Percentiles rank a stretch among this genome's conserved stretches.
These are phyloP conservation scores for Uloborus diversus DNA, from an alignment of 1,140 invertebrate species.

Conservation along the genomic window DNA sequence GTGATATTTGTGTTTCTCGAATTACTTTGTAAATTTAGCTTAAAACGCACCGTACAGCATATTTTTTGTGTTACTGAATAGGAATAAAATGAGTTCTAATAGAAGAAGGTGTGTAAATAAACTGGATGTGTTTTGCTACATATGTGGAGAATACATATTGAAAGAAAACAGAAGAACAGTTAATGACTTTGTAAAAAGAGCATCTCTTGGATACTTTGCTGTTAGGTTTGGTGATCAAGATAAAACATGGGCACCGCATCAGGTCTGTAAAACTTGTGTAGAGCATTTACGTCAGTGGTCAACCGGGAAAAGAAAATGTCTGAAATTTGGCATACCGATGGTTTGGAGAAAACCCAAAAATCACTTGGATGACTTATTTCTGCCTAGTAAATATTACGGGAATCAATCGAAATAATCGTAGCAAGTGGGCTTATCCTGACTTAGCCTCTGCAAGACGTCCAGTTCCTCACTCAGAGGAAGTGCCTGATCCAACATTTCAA, in stretches of 20 bases:
- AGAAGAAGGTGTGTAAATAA: too few species aligned
- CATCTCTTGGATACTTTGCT: too few species aligned
- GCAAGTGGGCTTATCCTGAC: too few species aligned
- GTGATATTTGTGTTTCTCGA: too few species aligned
- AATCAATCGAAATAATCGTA: too few species aligned
- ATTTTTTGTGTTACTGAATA: neutral
- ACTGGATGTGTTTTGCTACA: too few species aligned
- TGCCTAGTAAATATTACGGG: neutral
- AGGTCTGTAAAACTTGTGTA: too few species aligned
- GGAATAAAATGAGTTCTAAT: neutral
- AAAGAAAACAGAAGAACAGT: neutral
- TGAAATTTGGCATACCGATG: neutral
- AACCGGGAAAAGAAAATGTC: neutral
- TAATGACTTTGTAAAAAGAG: neutral
- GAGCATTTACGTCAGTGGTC: too few species aligned
- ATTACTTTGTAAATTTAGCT: too few species aligned
- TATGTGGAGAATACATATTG: neutral
- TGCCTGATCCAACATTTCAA: conserved; percentile 2
- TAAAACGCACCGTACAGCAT: too few species aligned
- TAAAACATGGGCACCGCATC: too few species aligned
- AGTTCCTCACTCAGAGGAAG: neutral
- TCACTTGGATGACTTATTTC: too few species aligned
- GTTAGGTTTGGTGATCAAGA: neutral
- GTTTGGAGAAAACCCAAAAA: neutral
- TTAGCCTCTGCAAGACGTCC: neutral